phyloP scores from a whole-genome alignment of 2,888 invertebrate genomes.

The Ganaspis brasiliensis region DNA sequence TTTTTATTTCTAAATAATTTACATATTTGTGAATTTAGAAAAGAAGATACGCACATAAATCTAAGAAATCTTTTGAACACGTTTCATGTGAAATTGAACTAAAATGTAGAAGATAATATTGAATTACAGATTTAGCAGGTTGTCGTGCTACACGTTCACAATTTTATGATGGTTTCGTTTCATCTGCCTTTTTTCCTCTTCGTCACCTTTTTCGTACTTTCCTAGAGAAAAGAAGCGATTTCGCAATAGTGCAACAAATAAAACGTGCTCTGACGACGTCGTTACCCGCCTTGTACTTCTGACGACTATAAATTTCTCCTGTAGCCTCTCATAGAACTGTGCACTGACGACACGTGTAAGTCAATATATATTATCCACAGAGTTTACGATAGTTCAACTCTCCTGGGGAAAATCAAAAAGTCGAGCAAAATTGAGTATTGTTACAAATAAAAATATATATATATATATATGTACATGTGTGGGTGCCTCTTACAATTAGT shows the following conservation, averaged over 20 bases:
- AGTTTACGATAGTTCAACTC: constrained; percentile 6
- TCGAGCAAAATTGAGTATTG: too few species aligned
- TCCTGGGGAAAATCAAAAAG: too few species aligned
- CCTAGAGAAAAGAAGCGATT: constrained; percentile 41
- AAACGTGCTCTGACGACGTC: constrained; percentile 56
- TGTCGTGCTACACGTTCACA: constrained; percentile 10
- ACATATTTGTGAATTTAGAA: too few species aligned
- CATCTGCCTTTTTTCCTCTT: neutral
- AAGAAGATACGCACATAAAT: too few species aligned
- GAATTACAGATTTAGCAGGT: constrained; percentile 30
- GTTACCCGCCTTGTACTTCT: constrained; percentile 55
- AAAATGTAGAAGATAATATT: neutral
- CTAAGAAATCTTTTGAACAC: too few species aligned
- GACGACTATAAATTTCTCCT: constrained; percentile 58
- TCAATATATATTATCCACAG: constrained; percentile 20
- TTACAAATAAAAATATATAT: too few species aligned
- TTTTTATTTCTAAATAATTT: too few species aligned
- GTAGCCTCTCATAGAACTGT: constrained; percentile 50
- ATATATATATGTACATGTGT: too few species aligned
- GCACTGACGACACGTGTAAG: constrained; percentile 48
- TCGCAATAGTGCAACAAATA: constrained; percentile 54
- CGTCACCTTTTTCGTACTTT: neutral
- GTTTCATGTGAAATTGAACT: too few species aligned
- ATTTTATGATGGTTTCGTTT: constrained; percentile 8
- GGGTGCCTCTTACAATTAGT: too few species aligned